Conservation (phyloP, 2,888 invertebrate genomes). For the Suillia variegata region DNA sequence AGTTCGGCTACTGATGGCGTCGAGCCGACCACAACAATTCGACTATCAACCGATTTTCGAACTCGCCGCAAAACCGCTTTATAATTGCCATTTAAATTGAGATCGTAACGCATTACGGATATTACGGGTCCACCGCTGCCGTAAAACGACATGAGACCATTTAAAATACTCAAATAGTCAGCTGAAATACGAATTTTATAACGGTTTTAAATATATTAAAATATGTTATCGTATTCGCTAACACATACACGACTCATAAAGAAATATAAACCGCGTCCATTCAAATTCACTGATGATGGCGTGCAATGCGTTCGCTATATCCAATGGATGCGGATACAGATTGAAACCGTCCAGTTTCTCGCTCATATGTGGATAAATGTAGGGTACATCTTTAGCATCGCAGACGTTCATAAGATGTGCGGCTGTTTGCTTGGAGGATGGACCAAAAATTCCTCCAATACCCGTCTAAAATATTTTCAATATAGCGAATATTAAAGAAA, state of each 20-base stretch:
- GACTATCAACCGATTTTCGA: conserved; percentile 70
- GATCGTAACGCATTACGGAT: conserved; percentile 69
- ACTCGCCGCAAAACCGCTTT: conserved; percentile 71
- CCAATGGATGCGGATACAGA: conserved; percentile 72
- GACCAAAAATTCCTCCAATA: conserved; percentile 83
- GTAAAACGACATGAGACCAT: conserved; percentile 72
- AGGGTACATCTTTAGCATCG: conserved; percentile 82
- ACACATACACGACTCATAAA: conserved; percentile 61
- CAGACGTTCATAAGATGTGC: conserved; percentile 82
- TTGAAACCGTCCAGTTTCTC: conserved; percentile 67
- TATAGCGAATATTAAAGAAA: neutral
- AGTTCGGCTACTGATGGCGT: conserved; percentile 66
- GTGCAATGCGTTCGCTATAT: conserved; percentile 68
- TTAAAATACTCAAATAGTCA: conserved; percentile 70
- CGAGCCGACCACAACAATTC: conserved; percentile 76
- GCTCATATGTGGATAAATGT: conserved; percentile 75
- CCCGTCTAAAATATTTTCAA: conserved; percentile 64
- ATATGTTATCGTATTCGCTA: neutral
- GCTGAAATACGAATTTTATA: conserved; percentile 35
- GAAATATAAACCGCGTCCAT: conserved; percentile 85
- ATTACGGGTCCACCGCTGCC: conserved; percentile 65
- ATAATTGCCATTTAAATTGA: conserved; percentile 72
- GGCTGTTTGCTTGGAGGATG: conserved; percentile 70
- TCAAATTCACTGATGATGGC: conserved; percentile 74
- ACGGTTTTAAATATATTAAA: no score